Evolutionary conservation across 2,797 vertebrate genomes (phyloP), one percentile per base, ranked within the genome.

Genomic region (Borostomias antarcticus): DNA sequence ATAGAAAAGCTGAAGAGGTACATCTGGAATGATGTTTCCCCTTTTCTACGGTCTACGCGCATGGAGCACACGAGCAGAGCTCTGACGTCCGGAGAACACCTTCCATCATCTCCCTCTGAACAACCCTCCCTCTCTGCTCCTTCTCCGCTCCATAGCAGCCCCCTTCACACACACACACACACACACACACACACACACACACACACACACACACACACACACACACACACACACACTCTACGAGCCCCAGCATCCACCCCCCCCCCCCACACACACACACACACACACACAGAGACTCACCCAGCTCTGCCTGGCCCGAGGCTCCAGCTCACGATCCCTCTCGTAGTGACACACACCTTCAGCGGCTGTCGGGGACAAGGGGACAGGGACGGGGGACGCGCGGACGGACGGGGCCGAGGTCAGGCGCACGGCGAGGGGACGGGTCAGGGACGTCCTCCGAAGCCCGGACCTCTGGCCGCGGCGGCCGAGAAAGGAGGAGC

Each of bases 201-300:
- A 15, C 13, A 15, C 40, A 15, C 40, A 15, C 40, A 4, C 2
- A 15, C 40, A 4, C 40, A 4, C 15, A 4, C 15, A 15, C 40
- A 15, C 15, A 15, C 15, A 15, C 40, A 11, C 37, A 11, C 37
- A 0, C 37, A 11, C 11, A 0, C 1, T 15, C 37, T 40, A 9
- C 15, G 5, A 11, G 37, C 17, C 1, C 17, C 37, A 11, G 10
- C 8, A 7, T 40, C 37, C 4, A 9, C 2, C 35, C 2, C 35
- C 19, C 26, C 8, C 11, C 1, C 54, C 17, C 8, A 10, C 51
- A 52, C 50, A 5, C 26, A 29, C 26, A 40, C 37, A 43, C 13
- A 43, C 40, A 43, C 40, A n/a, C 66, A 87, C 88, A 83, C 80
- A 80, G 75, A 89, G 81, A 92, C 91, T 93, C 87, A 93, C 92